These are phyloP conservation scores for Yponomeuta sedellus DNA, from an alignment of 2,888 invertebrate genomes.

Conservation along the genomic window DNA sequence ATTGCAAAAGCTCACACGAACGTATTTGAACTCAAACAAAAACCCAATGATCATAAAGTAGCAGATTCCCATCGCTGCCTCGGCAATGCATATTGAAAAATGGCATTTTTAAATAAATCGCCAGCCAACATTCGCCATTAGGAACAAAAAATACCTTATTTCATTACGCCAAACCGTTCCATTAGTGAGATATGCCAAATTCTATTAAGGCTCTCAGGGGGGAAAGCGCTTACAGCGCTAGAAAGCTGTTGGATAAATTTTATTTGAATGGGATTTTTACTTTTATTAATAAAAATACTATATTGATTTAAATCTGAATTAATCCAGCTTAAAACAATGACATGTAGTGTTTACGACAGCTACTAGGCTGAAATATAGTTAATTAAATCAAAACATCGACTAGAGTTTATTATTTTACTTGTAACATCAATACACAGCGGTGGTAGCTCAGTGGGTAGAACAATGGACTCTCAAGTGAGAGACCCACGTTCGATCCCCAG, in stretches of 20 bases:
- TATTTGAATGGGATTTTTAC: too few relatives aligned
- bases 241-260: neutral
- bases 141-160: slow-evolving; percentile 63
- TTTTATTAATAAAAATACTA: too few relatives aligned
- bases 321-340: too few relatives aligned
- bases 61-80: slow-evolving; percentile 23
- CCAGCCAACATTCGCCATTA: slow-evolving; percentile 48
- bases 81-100: slow-evolving; percentile 55
- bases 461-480: too few relatives aligned
- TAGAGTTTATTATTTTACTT: too few relatives aligned
- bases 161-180: slow-evolving; percentile 64
- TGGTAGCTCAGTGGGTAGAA: too few relatives aligned
- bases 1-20: neutral
- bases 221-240: slow-evolving; percentile 40
- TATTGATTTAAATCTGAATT: too few relatives aligned
- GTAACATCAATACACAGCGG: too few relatives aligned
- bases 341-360: too few relatives aligned
- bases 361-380: too few relatives aligned
- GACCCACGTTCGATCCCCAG: too few relatives aligned
- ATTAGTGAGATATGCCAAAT: slow-evolving; percentile 71
- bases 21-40: neutral
- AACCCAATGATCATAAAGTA: slow-evolving; percentile 20
- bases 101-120: slow-evolving; percentile 61
- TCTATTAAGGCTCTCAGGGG: slow-evolving; percentile 62
- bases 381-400: too few relatives aligned